Evolutionary conservation across 2,888 invertebrate species (phyloP), one percentile per base, ranked within the genome.

Genomic region (Heliconius ethilla): DNA sequence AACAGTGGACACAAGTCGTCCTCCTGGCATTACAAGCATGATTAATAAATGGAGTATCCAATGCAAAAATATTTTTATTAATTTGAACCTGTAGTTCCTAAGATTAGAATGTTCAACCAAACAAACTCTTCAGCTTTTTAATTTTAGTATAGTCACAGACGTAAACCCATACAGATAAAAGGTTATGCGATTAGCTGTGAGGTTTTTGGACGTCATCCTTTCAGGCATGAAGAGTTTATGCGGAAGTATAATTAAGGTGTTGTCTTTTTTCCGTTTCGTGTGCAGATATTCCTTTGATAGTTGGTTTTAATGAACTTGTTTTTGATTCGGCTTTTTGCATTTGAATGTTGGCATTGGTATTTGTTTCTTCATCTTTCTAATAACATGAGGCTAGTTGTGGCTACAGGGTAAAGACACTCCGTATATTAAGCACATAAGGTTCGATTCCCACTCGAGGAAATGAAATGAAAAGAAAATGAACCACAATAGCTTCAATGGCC

Each of bases 251-350:
- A 59, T 72, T 72, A 72, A 55, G 22, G 55, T 33, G 15, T 51
- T 33, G 55, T 29, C n/a, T n/a, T 29, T 70, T 55, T 70, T 33
- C 10, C 29, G 40, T 40, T 69, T 25, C 40, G 15, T 40, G 13
- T 69, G 37, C 67, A n/a, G n/a, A 40, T 67, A n/a, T 37, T 67
- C 67, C 15, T n/a, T 67, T 37, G 37, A 67, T 67, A 67, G 67
- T 67, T 67, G 67, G n/a, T 67, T 67, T 67, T 67, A 66, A 66
- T 66, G 22, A 51, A 33, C 7, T 10, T n/a, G n/a, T 6, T n/a
- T n/a, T 27, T 63, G 25, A 62, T 62, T 25, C 25, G 11, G 25
- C 15, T 63, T 63, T 15, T 27, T 27, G 27, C 15, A 63, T 63
- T 27, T 63, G 15, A 6, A 2, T 13, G 5, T 15, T 15, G 27